A percentile compares a stretch with the other conserved stretches of the same genome.
Evolutionary conservation across 2,113 vertebrate genomes (phyloP).

Genomic region (Nanorana parkeri): DNA sequence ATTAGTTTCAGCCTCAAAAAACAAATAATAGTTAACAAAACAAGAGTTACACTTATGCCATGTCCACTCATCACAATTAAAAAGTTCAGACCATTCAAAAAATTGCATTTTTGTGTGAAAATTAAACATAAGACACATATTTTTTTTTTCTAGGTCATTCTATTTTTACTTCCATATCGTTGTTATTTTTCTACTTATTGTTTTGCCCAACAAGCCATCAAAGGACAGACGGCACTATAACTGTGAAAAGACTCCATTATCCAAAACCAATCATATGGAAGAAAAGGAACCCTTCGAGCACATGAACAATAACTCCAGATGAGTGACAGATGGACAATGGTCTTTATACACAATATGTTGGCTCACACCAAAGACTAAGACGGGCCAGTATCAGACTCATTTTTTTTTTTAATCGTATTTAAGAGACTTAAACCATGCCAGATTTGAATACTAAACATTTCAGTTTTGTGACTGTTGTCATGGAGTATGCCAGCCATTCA

Average conservation of each 20-base stretch:
- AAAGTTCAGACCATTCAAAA: too few species aligned
- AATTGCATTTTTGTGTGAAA: neutral
- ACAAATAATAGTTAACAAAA: too few species aligned
- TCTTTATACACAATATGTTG: too few species aligned
- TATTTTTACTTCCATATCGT: constrained; percentile 91
- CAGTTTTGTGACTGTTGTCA: neutral
- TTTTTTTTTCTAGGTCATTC: constrained; percentile 80
- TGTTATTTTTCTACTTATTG: constrained; percentile 82
- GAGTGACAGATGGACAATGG: neutral
- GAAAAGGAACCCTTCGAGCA: neutral
- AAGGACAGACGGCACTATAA: constrained; percentile 46
- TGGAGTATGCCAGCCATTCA: neutral
- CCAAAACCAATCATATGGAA: constrained; percentile 20
- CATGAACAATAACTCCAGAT: neutral
- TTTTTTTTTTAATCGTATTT: constrained; percentile 22
- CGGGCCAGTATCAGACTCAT: neutral
- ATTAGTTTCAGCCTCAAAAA: too few species aligned
- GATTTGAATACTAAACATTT: constrained; percentile 11
- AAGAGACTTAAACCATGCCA: neutral
- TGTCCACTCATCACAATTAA: too few species aligned
- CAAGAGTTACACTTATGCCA: too few species aligned
- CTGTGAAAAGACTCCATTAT: constrained; percentile 50
- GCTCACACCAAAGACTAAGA: constrained; percentile 4
- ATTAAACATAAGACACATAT: neutral
- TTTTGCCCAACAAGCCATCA: constrained; percentile 72